These are phyloP conservation scores for Characodon lateralis DNA, from an alignment of 2,797 vertebrate species.

Conservation along the genomic window DNA sequence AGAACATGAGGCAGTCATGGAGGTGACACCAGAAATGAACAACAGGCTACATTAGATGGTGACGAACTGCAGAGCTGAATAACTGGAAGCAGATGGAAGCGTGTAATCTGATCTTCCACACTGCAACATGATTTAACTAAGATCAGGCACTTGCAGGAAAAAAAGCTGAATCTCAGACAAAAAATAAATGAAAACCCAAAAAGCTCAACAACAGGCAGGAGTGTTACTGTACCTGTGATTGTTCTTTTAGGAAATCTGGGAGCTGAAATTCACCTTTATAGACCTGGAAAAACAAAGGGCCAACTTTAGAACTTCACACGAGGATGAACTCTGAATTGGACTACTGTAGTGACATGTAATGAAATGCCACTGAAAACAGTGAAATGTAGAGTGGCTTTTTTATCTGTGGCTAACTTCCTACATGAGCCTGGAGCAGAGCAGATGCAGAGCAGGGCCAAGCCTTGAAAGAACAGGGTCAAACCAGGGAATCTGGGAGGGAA, in stretches of 20 bases:
- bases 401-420: neutral
- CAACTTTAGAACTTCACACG: constrained; percentile 61
- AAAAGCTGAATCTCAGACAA: constrained; percentile 29
- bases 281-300: constrained; percentile 87
- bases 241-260: constrained; percentile 91
- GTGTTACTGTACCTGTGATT: constrained; percentile 90
- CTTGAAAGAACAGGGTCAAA: constrained; percentile 4
- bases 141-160: constrained; percentile 14
- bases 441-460: neutral
- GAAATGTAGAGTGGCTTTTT: neutral
- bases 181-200: constrained; percentile 14
- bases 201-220: constrained; percentile 73
- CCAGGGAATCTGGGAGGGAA: too few species aligned
- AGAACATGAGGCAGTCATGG: constrained; percentile 13
- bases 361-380: neutral
- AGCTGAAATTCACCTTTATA: constrained; percentile 99
- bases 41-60: constrained; percentile 42
- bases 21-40: constrained; percentile 49
- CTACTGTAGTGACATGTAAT: neutral
- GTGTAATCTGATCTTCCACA: constrained; percentile 28
- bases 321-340: neutral
- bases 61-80: constrained; percentile 43
- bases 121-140: constrained; percentile 44
- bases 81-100: constrained; percentile 58
- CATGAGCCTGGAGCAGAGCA: neutral